A percentile compares a stretch with the other conserved stretches of the same genome.
phyloP scores from a whole-genome alignment of 2,888 invertebrate species.

The Petrolisthes cinctipes region DNA sequence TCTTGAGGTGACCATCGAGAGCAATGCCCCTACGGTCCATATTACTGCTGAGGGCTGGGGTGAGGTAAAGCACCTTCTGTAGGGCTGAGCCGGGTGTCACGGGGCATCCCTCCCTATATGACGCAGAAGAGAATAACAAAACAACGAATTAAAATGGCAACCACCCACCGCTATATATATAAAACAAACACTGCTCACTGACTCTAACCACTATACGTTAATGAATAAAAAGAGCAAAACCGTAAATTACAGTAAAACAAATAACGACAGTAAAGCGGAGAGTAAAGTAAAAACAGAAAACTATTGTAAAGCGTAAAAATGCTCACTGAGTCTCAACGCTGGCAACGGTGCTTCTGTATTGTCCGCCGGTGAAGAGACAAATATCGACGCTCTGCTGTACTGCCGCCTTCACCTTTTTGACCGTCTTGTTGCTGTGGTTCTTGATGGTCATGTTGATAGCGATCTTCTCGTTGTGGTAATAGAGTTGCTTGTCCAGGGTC shows the following conservation, averaged over 20 bases:
- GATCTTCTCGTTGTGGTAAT: slow-evolving; percentile 92
- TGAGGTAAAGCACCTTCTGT: slow-evolving; percentile 89
- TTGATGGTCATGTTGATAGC: slow-evolving; percentile 90
- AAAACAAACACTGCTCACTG: too few relatives aligned
- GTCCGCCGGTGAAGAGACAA: slow-evolving; percentile 94
- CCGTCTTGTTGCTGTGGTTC: slow-evolving; percentile 94
- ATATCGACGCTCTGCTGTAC: slow-evolving; percentile 96
- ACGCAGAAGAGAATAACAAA: too few relatives aligned
- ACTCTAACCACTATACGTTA: not conserved
- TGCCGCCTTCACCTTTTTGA: slow-evolving; percentile 94
- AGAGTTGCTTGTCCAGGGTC: slow-evolving; percentile 89
- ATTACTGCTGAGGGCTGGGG: slow-evolving; percentile 82
- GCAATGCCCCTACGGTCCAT: slow-evolving; percentile 89
- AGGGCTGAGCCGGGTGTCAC: slow-evolving; percentile 87
- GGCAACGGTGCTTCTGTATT: slow-evolving; percentile 90
- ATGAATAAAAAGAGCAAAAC: not conserved
- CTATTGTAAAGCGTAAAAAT: not conserved
- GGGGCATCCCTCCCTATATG: slow-evolving; percentile 85
- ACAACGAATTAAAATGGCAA: too few relatives aligned
- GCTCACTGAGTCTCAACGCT: slow-evolving; percentile 90
- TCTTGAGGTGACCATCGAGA: slow-evolving; percentile 88
- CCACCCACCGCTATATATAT: too few relatives aligned
- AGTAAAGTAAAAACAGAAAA: not conserved
- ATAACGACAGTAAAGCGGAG: not conserved
- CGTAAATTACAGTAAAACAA: not conserved